Percentiles rank a stretch among this genome's conserved stretches.
phyloP scores from a whole-genome alignment of 2,888 invertebrate species.

The Boloria euphrosyne region DNA sequence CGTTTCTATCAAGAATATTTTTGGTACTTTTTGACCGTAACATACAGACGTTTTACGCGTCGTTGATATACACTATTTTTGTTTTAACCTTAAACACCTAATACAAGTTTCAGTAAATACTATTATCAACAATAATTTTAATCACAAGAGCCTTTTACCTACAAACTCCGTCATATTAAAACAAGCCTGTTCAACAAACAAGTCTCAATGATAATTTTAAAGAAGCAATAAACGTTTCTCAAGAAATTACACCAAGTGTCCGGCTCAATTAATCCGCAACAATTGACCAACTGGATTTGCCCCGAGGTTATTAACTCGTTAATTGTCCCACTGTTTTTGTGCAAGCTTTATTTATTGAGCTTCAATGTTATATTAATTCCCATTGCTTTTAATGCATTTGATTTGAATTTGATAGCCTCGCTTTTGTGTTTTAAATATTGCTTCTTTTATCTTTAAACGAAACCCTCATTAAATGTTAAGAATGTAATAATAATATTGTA shows the following conservation, averaged over 20 bases:
- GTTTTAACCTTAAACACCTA: no score
- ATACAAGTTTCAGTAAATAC: no score
- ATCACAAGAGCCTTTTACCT: no score
- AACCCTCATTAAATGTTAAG: no score
- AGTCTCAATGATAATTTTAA: constrained; percentile 15
- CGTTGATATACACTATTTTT: no score
- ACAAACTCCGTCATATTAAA: not conserved
- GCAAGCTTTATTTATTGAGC: constrained; percentile 23
- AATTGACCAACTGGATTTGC: constrained; percentile 38
- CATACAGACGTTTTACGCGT: no score
- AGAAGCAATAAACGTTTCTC: constrained; percentile 31
- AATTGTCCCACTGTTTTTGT: constrained; percentile 27
- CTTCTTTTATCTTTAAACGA: no score
- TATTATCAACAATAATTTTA: no score
- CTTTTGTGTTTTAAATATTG: not conserved
- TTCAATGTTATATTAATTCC: constrained; percentile 15
- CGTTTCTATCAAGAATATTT: no score
- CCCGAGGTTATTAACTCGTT: constrained; percentile 33
- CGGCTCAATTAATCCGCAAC: constrained; percentile 36
- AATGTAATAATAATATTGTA: no score
- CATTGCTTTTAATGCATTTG: not conserved
- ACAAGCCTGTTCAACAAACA: constrained; percentile 4
- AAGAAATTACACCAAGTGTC: constrained; percentile 31
- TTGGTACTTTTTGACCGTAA: no score
- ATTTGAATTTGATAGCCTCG: not conserved